Conservation (phyloP, 2,797 vertebrate genomes). For the Pseudocheirus occidentalis region DNA sequence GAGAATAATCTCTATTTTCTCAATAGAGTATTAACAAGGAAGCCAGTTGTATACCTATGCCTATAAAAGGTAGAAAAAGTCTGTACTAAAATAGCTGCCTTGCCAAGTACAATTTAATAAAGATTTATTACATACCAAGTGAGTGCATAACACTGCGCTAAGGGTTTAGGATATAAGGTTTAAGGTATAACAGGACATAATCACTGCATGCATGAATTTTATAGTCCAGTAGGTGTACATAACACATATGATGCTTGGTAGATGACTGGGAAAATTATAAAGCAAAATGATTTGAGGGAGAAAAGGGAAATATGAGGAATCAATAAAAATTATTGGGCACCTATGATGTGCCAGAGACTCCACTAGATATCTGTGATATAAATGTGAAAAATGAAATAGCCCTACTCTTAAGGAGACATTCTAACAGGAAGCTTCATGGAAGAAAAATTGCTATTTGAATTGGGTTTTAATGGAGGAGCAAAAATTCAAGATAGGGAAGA, state of each 20-base stretch:
- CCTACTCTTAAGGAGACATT: background rate
- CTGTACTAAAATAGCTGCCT: background rate
- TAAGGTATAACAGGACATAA: background rate
- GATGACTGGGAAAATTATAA: background rate
- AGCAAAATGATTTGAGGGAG: background rate
- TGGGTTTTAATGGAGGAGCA: background rate
- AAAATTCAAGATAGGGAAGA: background rate
- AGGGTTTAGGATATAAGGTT: background rate
- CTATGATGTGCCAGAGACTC: background rate
- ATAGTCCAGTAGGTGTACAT: background rate
- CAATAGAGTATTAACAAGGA: background rate
- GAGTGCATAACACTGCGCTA: background rate
- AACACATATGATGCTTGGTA: background rate
- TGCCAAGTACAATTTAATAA: background rate
- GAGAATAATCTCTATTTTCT: background rate
- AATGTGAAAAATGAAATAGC: background rate
- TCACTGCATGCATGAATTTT: background rate
- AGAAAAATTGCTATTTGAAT: background rate
- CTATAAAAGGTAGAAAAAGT: background rate
- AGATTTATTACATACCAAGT: background rate
- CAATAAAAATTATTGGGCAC: background rate
- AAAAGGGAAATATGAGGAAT: background rate
- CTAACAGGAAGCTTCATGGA: background rate
- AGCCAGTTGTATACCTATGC: background rate
- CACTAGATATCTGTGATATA: background rate